Evolutionary conservation across 2,888 invertebrate genomes (phyloP).

Genomic region (Asteroscopus sphinx): DNA sequence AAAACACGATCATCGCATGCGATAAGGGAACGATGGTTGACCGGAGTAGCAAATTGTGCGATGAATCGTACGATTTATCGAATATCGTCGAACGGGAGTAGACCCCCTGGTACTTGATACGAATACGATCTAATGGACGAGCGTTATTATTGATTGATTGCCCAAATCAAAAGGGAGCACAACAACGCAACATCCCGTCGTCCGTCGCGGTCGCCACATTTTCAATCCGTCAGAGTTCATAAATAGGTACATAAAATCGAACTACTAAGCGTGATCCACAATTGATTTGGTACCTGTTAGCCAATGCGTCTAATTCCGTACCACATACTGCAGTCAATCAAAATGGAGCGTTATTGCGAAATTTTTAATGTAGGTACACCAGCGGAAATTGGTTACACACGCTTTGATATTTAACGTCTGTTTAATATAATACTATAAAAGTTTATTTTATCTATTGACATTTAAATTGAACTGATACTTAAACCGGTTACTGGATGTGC

Average conservation of each 20-base stretch:
- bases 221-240: constrained; percentile 33
- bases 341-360: constrained; percentile 62
- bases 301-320: constrained; percentile 65
- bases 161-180: constrained; percentile 38
- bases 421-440: constrained; percentile 8
- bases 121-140: constrained; percentile 4
- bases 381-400: constrained; percentile 24
- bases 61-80: too few species aligned
- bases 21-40: too few species aligned
- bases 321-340: constrained; percentile 58
- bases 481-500: constrained; percentile 14
- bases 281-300: constrained; percentile 61
- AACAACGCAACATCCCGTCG: constrained; percentile 31
- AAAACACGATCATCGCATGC: too few species aligned
- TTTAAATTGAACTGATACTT: constrained; percentile 28
- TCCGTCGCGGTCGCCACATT: constrained; percentile 13
- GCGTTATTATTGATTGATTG: constrained; percentile 31
- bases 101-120: constrained; percentile 3
- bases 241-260: constrained; percentile 40
- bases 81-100: too few species aligned
- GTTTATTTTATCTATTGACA: constrained; percentile 19
- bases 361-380: constrained; percentile 63
- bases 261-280: constrained; percentile 44
- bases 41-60: too few species aligned
- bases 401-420: constrained; percentile 31